Base-by-base conservation (phyloP, 2,113 vertebrate genomes). In the Sylvia atricapilla region DNA sequence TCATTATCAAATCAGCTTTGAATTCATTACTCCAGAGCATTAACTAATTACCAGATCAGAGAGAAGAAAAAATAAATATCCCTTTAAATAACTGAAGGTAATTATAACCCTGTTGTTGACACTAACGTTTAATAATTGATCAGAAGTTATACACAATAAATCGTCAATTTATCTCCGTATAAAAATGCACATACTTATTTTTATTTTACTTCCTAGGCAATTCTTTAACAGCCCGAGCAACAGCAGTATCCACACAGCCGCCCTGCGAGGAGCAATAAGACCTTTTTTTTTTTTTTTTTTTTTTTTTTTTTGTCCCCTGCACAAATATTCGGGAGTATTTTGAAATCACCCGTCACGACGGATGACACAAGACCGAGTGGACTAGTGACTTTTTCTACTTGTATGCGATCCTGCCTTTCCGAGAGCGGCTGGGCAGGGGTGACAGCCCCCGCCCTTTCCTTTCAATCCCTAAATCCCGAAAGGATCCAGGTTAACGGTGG, bases 101-200 rank as follows among this genome's bases (percentile, higher is more conserved):
- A 98, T 98, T 98, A 98, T 98, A 97, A 97, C 97, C 94, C 95
- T 69, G 96, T 97, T 98, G 97, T 98, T 98, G 97, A 98, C 97
- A 97, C 97, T 97, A 97, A 97, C 75, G 97, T 98, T 98, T 98
- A 98, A 98, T 98, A 98, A 98, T 98, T 98, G 98, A 98, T 98
- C 97, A 97, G 95, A 94, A 97, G 90, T 96, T 97, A 97, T 97
- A 95, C 95, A 96, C 96, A 97, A 98, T 97, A 98, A 97, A 97
- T 98, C 96, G 97, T 93, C 98, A 89, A 97, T 98, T 98, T 97
- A 97, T 97, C 96, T 97, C 87, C 82, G 59, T 84, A 95, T 92
- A 82, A 95, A 96, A 94, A 95, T 59, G 64, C 69, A 59, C n/a
- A 49, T 27, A 79, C 35, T 89, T 72, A 20, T 83, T 74, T 84